These are phyloP conservation scores for Tenrec ecaudatus DNA, from an alignment of 2,113 vertebrate genomes.

Conservation along the genomic window DNA sequence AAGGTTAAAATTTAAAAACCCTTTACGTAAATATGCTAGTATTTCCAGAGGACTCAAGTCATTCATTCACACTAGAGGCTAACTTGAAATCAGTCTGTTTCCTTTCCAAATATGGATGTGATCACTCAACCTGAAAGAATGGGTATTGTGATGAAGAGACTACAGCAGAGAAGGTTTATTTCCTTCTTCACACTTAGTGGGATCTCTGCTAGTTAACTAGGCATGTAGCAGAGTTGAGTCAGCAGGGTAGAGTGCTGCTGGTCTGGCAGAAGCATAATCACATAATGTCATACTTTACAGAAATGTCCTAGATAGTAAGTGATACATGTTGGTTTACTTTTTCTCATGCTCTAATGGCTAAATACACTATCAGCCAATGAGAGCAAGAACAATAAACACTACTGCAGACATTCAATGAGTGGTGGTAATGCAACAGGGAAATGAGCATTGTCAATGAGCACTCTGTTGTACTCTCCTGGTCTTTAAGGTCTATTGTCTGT, in stretches of 20 bases:
- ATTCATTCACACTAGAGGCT: conserved; percentile 14
- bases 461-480: conserved; percentile 45
- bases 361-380: conserved; percentile 60
- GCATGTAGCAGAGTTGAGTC: too few species aligned
- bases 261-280: too few species aligned
- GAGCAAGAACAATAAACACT: conserved; percentile 51
- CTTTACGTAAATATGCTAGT: conserved; percentile 50
- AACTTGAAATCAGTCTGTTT: conserved; percentile 50
- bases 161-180: conserved; percentile 51
- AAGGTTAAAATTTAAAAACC: conserved; percentile 58
- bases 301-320: too few species aligned
- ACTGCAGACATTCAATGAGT: conserved; percentile 11
- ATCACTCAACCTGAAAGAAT: conserved; percentile 37
- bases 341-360: conserved; percentile 26
- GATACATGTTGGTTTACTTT: background rate
- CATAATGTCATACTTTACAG: too few species aligned
- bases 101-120: conserved; percentile 58
- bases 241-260: too few species aligned
- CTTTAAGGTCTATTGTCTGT: conserved; percentile 23
- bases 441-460: conserved; percentile 29
- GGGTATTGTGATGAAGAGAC: conserved; percentile 30
- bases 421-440: background rate
- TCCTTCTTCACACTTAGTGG: conserved; percentile 12
- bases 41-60: conserved; percentile 58
- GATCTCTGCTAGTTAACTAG: too few species aligned